Evolutionary conservation across 1,140 invertebrate species (phyloP), one percentile per base, ranked within the genome.

Genomic region (Tetragonula clypearis): DNA sequence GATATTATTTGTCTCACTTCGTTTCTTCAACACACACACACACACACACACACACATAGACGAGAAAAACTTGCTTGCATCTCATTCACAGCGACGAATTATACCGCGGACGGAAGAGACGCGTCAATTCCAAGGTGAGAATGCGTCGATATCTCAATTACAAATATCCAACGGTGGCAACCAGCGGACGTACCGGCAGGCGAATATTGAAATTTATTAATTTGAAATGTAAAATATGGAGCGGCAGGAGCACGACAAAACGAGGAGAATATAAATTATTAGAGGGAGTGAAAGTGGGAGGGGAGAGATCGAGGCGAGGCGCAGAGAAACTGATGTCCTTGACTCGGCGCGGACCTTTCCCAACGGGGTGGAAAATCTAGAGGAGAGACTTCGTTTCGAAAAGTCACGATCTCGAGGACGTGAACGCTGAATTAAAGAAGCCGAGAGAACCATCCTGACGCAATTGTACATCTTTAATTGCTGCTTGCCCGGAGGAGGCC

Each of bases 121-220:
- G 2, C 26, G 30, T 19, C 12, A 35, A 14, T 3, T 19, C 8
- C 26, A 5, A 8, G 30, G 2, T 5, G 9, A 21, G 68, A 14
- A 72, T 21, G 21, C 71, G 71, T 73, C n/a, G 71, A 73, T 73
- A 26, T 30, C 23, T 73, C 15, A 15, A 35, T 41, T 77, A 23
- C 23, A 17, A 77, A 60, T 65, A 65, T 26, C 8, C 35, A 78
- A 6, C 9, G 41, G 41, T 49, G 41, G 8, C 8, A 8, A n/a
- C 17, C n/a, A 53, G 21, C 49, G 30, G 17, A 69, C 15, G 49
- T 17, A 12, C 56, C 17, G 5, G 12, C 35, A 15, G 12, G 73
- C 21, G 35, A 41, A 72, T 80, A 81, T 53, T 53, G n/a, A 81
- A 62, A 26, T 60, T 58, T 71, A n/a, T 58, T 73, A 62, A 81